Percentiles rank a stretch among this genome's conserved stretches.
Conservation (phyloP, 2,797 vertebrate species). For the Lacerta viridis region DNA sequence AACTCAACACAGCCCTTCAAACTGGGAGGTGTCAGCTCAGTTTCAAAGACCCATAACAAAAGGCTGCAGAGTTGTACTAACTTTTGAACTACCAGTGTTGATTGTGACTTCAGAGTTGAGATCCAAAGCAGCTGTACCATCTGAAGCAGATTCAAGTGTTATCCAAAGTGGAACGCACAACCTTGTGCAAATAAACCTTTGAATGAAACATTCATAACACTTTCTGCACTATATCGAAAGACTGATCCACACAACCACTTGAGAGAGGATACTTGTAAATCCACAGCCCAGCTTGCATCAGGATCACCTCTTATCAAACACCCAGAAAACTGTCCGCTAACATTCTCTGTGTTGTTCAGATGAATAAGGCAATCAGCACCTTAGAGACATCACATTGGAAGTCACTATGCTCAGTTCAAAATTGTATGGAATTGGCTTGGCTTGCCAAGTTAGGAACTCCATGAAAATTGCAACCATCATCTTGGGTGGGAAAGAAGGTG, state of each 20-base stretch:
- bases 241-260: background rate
- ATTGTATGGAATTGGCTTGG: background rate
- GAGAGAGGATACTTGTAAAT: background rate
- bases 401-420: background rate
- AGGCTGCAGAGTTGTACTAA: background rate
- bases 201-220: background rate
- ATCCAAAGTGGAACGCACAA: background rate
- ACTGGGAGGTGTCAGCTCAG: background rate
- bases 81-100: background rate
- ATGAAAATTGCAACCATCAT: background rate
- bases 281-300: background rate
- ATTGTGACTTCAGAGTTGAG: background rate
- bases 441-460: background rate
- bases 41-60: background rate
- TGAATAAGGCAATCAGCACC: background rate
- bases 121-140: background rate
- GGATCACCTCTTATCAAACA: background rate
- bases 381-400: background rate
- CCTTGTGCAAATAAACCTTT: background rate
- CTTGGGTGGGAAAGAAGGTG: background rate
- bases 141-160: background rate
- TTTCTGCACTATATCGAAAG: background rate
- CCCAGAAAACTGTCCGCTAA: background rate
- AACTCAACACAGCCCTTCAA: background rate
- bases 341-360: background rate